Evolutionary conservation across 2,888 invertebrate genomes (phyloP).

Genomic region (Euplagia quadripunctaria): DNA sequence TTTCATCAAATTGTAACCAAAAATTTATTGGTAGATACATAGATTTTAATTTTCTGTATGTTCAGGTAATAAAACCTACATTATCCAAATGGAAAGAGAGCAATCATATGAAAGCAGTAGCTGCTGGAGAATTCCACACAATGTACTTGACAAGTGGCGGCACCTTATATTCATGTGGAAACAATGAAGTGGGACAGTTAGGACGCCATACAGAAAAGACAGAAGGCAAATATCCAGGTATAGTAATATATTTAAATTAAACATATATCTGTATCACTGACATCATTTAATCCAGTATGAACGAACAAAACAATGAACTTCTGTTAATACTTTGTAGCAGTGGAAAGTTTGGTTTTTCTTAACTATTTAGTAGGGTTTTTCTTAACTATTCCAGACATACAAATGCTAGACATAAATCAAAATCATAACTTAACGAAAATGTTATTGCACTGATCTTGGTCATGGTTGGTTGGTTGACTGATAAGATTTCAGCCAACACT

Average conservation of each 20-base stretch:
- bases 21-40: background rate
- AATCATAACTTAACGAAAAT: too few species aligned
- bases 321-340: background rate
- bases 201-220: constrained; percentile 87
- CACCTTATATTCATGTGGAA: constrained; percentile 96
- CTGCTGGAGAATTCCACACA: constrained; percentile 95
- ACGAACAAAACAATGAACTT: background rate
- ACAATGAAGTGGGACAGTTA: constrained; percentile 96
- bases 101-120: constrained; percentile 83
- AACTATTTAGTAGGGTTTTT: too few species aligned
- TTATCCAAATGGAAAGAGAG: constrained; percentile 89
- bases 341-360: too few species aligned
- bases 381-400: too few species aligned
- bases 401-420: too few species aligned
- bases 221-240: constrained; percentile 76
- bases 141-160: constrained; percentile 93
- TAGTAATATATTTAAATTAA: background rate
- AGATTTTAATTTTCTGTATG: background rate
- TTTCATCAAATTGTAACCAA: background rate
- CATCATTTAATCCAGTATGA: background rate
- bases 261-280: background rate
- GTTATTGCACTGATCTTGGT: too few species aligned
- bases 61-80: constrained; percentile 89
- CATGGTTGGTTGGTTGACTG: too few species aligned
- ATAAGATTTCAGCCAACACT: too few species aligned